Evolutionary conservation across 2,797 vertebrate species (phyloP), one percentile per base, ranked within the genome.

Genomic region (Brachymystax lenok): DNA sequence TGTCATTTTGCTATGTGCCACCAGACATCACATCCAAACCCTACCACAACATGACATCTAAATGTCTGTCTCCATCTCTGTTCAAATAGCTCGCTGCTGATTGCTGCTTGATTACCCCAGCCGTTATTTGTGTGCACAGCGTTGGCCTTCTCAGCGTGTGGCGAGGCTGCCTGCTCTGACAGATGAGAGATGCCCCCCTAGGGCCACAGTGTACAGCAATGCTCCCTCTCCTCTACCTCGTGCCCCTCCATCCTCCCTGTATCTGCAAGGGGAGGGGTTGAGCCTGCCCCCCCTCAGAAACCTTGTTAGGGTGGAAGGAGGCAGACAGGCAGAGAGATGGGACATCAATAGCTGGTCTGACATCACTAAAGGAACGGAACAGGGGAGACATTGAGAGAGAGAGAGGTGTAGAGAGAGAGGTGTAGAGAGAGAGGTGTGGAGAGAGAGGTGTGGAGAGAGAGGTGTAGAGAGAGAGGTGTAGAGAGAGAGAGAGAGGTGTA

Each of bases 321-420:
- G 88, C 86, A 90, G 77, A 84, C 86, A 87, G 85, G 71, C 86
- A 92, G 77, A 89, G 81, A 61, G 54, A 84, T 52, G 86, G 85
- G 90, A 90, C 92, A 93, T 90, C 92, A 93, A 93, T 91, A 93
- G 90, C 85, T 84, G 84, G 86, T 91, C 90, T 90, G 90, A 89
- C 85, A 84, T 79, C 87, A 90, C 91, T 90, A 92, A 82, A 88
- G 86, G 84, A 83, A 81, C 80, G 79, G 80, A 30, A 54, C 27
- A 67, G 30, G 35, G 64, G 59, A 27, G 16, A 28, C 50, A 54
- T 14, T 1, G 1, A 74, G n/a, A 69, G 54, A 46, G 27, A 24
- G 27, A 12, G 8, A 69, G 10, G 17, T 14, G 33, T 12, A 24
- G 5, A 54, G 28, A 64, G 84, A 78, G 81, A 79, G 78, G 74